Conservation (phyloP, 2,888 invertebrate species). For the Rhopalosiphum nymphaeae region DNA sequence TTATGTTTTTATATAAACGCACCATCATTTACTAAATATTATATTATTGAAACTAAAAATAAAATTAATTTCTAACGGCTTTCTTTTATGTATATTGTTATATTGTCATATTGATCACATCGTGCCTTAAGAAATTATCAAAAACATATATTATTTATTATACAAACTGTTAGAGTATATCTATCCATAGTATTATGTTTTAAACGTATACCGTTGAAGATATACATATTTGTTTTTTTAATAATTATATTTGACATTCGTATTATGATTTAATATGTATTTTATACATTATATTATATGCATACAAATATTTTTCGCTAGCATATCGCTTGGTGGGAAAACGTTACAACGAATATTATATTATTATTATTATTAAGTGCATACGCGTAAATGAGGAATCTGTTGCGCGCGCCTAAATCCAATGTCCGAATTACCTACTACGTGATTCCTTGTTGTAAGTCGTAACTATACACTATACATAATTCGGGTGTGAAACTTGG, state of each 20-base stretch:
- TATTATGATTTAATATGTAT: not conserved
- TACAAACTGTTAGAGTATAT: not conserved
- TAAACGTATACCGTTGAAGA: not conserved
- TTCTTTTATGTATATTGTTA: not conserved
- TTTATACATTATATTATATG: not conserved
- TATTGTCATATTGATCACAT: not conserved
- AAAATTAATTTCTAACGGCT: not conserved
- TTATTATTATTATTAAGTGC: not conserved
- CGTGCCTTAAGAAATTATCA: not conserved
- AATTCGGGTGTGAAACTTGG: constrained; percentile 53
- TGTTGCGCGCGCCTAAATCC: not conserved
- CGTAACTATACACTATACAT: not conserved
- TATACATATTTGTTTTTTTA: not conserved
- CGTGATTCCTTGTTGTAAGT: not conserved
- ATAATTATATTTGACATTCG: not conserved
- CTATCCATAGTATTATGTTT: not conserved
- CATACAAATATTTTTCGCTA: not conserved
- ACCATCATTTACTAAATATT: not conserved
- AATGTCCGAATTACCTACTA: not conserved
- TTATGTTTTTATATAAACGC: not conserved
- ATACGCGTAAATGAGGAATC: not conserved
- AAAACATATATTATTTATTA: not conserved
- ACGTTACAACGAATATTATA: not conserved
- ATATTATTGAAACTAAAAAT: not conserved
- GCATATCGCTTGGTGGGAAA: not conserved